phyloP scores from a whole-genome alignment of 1,140 invertebrate species.

The Drosophila parabipectinata region DNA sequence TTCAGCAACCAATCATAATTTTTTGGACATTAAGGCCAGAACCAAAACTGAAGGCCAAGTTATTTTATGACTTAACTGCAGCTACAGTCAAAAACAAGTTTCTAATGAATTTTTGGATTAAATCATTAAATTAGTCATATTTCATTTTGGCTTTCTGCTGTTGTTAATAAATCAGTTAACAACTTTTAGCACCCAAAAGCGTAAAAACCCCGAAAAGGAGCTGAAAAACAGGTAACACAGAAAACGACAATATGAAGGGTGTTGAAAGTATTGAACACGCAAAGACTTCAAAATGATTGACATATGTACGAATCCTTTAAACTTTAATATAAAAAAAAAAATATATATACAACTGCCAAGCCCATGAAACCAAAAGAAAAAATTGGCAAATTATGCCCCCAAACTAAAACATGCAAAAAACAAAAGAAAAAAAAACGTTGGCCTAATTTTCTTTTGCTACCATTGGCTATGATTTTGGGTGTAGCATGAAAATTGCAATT shows the following conservation, averaged over 20 bases:
- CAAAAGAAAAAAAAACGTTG: constrained; percentile 31
- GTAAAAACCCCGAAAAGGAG: constrained; percentile 36
- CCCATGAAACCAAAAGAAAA: constrained; percentile 24
- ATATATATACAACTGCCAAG: constrained; percentile 7
- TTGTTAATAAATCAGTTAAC: constrained; percentile 42
- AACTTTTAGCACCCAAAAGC: constrained; percentile 28
- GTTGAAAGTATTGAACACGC: constrained; percentile 51
- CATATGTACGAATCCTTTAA: constrained; percentile 36
- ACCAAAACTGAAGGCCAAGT: constrained; percentile 43
- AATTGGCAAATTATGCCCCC: constrained; percentile 46
- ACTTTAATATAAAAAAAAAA: background rate
- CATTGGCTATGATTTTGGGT: constrained; percentile 41
- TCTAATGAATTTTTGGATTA: constrained; percentile 47
- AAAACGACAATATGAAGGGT: constrained; percentile 30
- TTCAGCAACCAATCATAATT: constrained; percentile 30
- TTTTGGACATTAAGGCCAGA: constrained; percentile 50
- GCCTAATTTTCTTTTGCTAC: constrained; percentile 40
- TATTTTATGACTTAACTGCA: constrained; percentile 43
- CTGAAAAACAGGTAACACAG: background rate
- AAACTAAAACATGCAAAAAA: constrained; percentile 19
- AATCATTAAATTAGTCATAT: constrained; percentile 40
- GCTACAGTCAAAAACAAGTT: constrained; percentile 47
- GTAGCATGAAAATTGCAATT: constrained; percentile 63
- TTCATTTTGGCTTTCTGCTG: constrained; percentile 17
- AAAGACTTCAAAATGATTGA: constrained; percentile 37